Percentiles rank a stretch among this genome's conserved stretches.
Evolutionary conservation across 1,140 invertebrate genomes (phyloP).

Genomic region (Psix sp.): DNA sequence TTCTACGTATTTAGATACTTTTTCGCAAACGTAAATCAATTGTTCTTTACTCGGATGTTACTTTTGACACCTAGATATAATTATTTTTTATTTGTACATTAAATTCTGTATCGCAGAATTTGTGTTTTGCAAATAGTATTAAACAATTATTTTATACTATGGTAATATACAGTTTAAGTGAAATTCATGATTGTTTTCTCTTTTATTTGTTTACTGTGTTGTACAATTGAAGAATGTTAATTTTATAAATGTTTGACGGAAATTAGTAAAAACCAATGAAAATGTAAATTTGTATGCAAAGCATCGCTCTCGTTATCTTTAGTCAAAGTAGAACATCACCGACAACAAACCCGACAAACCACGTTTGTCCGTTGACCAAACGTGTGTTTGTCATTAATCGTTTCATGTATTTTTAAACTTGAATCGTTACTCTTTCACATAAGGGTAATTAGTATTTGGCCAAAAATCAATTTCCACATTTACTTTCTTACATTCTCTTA

Average conservation of each 20-base stretch:
- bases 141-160: too few relatives aligned
- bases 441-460: background rate
- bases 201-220: too few relatives aligned
- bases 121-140: too few relatives aligned
- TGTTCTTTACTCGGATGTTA: background rate
- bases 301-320: conserved; percentile 22
- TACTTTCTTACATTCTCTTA: background rate
- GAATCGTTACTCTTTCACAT: background rate
- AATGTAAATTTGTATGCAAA: conserved; percentile 16
- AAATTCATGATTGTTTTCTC: too few relatives aligned
- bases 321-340: conserved; percentile 30
- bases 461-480: background rate
- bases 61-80: too few relatives aligned
- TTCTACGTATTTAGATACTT: background rate
- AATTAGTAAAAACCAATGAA: too few relatives aligned
- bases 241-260: background rate
- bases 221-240: background rate
- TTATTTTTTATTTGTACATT: too few relatives aligned
- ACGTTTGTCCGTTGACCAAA: conserved; percentile 15
- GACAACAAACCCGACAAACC: conserved; percentile 21
- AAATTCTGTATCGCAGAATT: too few relatives aligned
- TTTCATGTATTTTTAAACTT: conserved; percentile 1
- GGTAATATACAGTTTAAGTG: too few relatives aligned
- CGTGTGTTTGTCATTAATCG: background rate
- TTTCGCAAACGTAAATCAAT: background rate